Evolutionary conservation across 2,888 invertebrate genomes (phyloP).

Genomic region (Toxonevra muliebris): DNA sequence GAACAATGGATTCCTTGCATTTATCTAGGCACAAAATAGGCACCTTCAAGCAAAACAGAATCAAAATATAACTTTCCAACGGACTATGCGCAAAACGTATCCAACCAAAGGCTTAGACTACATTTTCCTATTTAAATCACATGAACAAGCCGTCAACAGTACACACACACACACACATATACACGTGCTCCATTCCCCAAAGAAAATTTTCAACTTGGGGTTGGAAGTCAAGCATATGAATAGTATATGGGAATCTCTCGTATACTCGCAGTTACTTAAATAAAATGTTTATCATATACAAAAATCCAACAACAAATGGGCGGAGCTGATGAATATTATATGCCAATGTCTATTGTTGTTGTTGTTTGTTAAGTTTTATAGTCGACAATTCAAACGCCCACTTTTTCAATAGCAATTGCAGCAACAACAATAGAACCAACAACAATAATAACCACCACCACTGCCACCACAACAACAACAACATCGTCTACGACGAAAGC

Average conservation of each 20-base stretch:
- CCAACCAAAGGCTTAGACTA: constrained; percentile 40
- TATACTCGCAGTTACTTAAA: constrained; percentile 40
- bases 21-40: constrained; percentile 8
- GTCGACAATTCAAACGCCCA: constrained; percentile 58
- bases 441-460: constrained; percentile 11
- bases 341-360: constrained; percentile 24
- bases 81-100: constrained; percentile 44
- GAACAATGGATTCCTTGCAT: constrained; percentile 48
- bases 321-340: constrained; percentile 56
- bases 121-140: background rate
- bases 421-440: constrained; percentile 15
- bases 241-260: constrained; percentile 44
- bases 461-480: constrained; percentile 39
- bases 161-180: constrained; percentile 15
- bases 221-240: constrained; percentile 22
- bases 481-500: constrained; percentile 16
- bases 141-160: background rate
- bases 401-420: constrained; percentile 44
- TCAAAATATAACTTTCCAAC: constrained; percentile 31
- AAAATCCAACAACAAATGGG: constrained; percentile 57
- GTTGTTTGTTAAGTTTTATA: constrained; percentile 30
- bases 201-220: constrained; percentile 13
- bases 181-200: background rate
- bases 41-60: background rate
- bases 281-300: constrained; percentile 43